Evolutionary conservation across 1,140 invertebrate species (phyloP).

Genomic region (Chionoecetes opilio): DNA sequence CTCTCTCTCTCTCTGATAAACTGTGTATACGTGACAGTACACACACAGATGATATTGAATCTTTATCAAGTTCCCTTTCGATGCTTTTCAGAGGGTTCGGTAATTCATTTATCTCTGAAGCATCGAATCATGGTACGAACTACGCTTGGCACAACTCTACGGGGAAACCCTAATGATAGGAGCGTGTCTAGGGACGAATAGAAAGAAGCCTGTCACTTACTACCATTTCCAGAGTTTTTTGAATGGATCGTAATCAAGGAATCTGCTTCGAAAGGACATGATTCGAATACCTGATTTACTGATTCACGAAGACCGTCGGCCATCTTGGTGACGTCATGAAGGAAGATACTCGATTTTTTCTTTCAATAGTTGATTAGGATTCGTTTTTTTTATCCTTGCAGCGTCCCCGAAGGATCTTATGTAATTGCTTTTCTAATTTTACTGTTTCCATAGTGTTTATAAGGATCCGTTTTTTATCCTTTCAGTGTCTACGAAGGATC

Average conservation of each 20-base stretch:
- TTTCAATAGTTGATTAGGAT: neutral
- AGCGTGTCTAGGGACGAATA: neutral
- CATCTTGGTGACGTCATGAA: neutral
- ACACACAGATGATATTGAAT: too few relatives aligned
- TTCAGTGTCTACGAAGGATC: too few relatives aligned
- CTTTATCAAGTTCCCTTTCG: neutral
- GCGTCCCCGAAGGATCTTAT: too few relatives aligned
- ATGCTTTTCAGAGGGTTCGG: neutral
- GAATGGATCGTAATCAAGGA: neutral
- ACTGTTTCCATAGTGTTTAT: too few relatives aligned
- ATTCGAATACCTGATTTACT: neutral
- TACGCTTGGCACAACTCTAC: neutral
- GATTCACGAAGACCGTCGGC: neutral
- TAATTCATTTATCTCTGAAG: neutral
- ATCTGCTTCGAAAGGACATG: neutral
- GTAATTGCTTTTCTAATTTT: too few relatives aligned
- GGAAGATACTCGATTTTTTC: neutral
- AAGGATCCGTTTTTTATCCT: too few relatives aligned
- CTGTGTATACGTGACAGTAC: too few relatives aligned
- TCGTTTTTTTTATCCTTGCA: neutral
- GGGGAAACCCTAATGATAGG: neutral
- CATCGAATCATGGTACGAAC: constrained; percentile 5
- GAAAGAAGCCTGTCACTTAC: neutral
- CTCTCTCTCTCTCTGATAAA: too few relatives aligned
- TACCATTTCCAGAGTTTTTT: neutral